phyloP scores from a whole-genome alignment of 2,888 invertebrate species.

The Copidosoma aretas region DNA sequence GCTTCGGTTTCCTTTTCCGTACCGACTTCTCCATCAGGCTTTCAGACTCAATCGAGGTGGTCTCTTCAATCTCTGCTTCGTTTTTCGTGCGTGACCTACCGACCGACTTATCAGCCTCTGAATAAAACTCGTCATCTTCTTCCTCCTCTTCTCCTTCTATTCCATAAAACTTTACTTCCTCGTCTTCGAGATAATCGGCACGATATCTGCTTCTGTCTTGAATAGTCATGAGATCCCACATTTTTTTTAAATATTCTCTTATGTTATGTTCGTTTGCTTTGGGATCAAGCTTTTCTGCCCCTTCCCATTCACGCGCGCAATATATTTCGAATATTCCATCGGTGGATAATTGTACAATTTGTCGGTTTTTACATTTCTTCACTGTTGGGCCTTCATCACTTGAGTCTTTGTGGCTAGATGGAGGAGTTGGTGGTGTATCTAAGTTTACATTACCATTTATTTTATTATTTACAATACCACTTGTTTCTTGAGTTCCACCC shows the following conservation, averaged over 20 bases:
- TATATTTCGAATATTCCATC: slow-evolving; percentile 64
- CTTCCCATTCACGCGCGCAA: slow-evolving; percentile 63
- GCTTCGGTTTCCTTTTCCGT: slow-evolving; percentile 19
- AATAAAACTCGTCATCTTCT: slow-evolving; percentile 16
- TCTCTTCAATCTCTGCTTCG: slow-evolving; percentile 42
- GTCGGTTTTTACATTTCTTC: slow-evolving; percentile 43
- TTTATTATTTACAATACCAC: slow-evolving; percentile 47
- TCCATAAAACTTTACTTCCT: slow-evolving; percentile 28
- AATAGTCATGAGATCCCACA: slow-evolving; percentile 63
- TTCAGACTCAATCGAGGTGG: slow-evolving; percentile 41
- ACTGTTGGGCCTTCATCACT: slow-evolving; percentile 48
- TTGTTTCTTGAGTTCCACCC: slow-evolving; percentile 43
- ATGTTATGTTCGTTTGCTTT: slow-evolving; percentile 63
- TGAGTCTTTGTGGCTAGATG: slow-evolving; percentile 52
- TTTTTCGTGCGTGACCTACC: slow-evolving; percentile 15
- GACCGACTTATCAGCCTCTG: slow-evolving; percentile 14
- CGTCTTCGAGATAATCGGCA: slow-evolving; percentile 35
- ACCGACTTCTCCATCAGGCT: slow-evolving; percentile 23
- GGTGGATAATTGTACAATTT: slow-evolving; percentile 40
- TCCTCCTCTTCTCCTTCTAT: slow-evolving; percentile 31
- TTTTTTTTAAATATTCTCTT: slow-evolving; percentile 63
- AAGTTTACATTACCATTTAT: slow-evolving; percentile 40
- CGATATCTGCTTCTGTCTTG: slow-evolving; percentile 50
- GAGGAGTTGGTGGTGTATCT: slow-evolving; percentile 54
- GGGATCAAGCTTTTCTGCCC: slow-evolving; percentile 64